phyloP scores from a whole-genome alignment of 2,113 vertebrate genomes.

The Oreamnos americanus region DNA sequence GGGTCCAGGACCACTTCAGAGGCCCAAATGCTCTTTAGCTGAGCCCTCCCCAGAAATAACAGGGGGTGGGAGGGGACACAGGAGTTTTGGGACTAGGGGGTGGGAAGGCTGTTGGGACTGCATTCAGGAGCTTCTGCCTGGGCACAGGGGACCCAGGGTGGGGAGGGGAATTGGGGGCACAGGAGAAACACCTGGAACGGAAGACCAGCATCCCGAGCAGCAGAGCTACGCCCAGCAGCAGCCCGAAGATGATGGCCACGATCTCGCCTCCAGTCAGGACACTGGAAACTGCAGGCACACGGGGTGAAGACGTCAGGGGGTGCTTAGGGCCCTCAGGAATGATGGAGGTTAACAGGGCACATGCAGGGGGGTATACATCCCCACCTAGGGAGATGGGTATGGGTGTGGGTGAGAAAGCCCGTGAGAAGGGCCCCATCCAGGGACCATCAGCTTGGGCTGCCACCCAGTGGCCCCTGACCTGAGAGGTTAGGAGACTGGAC shows the following conservation, averaged over 20 bases:
- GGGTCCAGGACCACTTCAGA: not conserved
- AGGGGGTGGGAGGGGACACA: not conserved
- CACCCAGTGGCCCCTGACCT: not conserved
- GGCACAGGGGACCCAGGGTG: not conserved
- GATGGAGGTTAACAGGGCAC: not conserved
- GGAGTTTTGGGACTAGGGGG: not conserved
- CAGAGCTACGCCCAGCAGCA: constrained; percentile 76
- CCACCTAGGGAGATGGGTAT: no score
- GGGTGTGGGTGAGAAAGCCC: not conserved
- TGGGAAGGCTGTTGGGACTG: not conserved
- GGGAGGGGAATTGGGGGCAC: not conserved
- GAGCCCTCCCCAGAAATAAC: not conserved
- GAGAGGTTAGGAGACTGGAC: not conserved
- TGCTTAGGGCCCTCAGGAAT: not conserved
- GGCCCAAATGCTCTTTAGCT: not conserved
- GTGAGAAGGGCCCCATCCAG: not conserved
- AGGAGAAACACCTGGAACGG: constrained; percentile 71
- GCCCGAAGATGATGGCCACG: constrained; percentile 78
- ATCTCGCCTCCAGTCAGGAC: constrained; percentile 78
- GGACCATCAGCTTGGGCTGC: not conserved
- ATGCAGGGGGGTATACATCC: not conserved
- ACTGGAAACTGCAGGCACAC: constrained; percentile 70
- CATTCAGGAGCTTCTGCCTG: not conserved
- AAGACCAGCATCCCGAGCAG: constrained; percentile 73
- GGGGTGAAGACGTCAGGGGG: not conserved